These are phyloP conservation scores for Kuschelorhynchus macadamiae DNA, from an alignment of 2,888 invertebrate genomes.

Conservation along the genomic window DNA sequence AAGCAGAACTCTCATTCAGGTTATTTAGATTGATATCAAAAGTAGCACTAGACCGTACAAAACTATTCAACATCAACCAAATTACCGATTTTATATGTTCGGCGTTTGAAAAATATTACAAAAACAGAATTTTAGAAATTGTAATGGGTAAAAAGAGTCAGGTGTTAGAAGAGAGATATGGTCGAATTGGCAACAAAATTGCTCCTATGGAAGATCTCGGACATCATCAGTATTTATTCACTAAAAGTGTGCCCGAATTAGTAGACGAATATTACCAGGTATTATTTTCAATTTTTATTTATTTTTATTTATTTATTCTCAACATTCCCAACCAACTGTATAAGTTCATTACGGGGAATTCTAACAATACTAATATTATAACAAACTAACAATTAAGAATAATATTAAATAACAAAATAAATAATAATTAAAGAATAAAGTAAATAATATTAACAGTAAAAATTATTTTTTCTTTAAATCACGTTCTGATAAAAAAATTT, in stretches of 20 bases:
- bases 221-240: slow-evolving; percentile 35
- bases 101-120: slow-evolving; percentile 35
- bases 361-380: too few relatives aligned
- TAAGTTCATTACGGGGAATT: too few relatives aligned
- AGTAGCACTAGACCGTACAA: slow-evolving; percentile 32
- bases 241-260: slow-evolving; percentile 7
- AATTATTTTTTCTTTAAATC: too few relatives aligned
- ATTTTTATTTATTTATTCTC: too few relatives aligned
- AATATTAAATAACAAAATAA: too few relatives aligned
- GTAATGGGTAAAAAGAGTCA: slow-evolving; percentile 26
- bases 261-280: slow-evolving; percentile 32
- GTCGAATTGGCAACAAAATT: not conserved
- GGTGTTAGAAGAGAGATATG: slow-evolving; percentile 29
- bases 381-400: too few relatives aligned
- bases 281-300: too few relatives aligned
- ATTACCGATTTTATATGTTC: slow-evolving; percentile 39
- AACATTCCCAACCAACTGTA: too few relatives aligned
- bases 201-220: slow-evolving; percentile 33
- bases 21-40: slow-evolving; percentile 30
- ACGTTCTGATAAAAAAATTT: too few relatives aligned
- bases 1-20: slow-evolving; percentile 31
- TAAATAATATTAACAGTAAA: not conserved
- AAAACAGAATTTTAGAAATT: slow-evolving; percentile 39
- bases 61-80: slow-evolving; percentile 33
- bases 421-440: too few relatives aligned